Evolutionary conservation across 1,140 invertebrate genomes (phyloP), one percentile per base, ranked within the genome.

Genomic region (Leptopilina clavipes): DNA sequence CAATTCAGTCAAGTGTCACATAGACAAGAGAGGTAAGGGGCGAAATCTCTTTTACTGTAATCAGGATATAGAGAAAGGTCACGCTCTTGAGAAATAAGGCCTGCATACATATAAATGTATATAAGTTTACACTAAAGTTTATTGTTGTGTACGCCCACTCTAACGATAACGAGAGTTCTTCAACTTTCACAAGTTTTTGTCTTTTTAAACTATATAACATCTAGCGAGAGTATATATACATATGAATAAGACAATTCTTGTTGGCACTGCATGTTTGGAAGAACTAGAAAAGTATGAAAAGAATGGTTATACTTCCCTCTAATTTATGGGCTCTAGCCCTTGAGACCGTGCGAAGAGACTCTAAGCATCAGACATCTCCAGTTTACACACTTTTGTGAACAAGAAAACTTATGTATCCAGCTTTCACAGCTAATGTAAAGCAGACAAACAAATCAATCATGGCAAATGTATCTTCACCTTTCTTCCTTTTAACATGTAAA

Each of bases 61-160:
- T 65, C 59, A 65, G 25, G 5, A 65, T n/a, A n/a, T 65, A 65
- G 25, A 65, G 59, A 31, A 65, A 65, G 59, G 59, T 65, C 59
- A 65, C 0, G 25, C 14, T 65, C 22, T 31, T 31, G 12, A 12
- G 6, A 59, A 65, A 65, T 65, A n/a, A 31, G 59, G 22, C 2
- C 22, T 37, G 25, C 12, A 31, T n/a, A 65, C 25, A n/a, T 65
- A 65, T 65, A 10, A 65, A 25, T 25, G 22, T 59, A 59, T 18
- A 22, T 10, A 59, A 59, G 19, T 8, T 5, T 31, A 10, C 19
- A 14, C 3, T 22, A 22, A 65, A 65, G 18, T 65, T 31, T 65
- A 8, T 25, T 31, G 59, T 65, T 31, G 59, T 25, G 56, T 31
- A 65, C 59, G 25, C 59, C 25, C 11, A 65, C 22, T n/a, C 7